Conservation (phyloP, 2,888 invertebrate genomes). For the Erpobdella octoculata region DNA sequence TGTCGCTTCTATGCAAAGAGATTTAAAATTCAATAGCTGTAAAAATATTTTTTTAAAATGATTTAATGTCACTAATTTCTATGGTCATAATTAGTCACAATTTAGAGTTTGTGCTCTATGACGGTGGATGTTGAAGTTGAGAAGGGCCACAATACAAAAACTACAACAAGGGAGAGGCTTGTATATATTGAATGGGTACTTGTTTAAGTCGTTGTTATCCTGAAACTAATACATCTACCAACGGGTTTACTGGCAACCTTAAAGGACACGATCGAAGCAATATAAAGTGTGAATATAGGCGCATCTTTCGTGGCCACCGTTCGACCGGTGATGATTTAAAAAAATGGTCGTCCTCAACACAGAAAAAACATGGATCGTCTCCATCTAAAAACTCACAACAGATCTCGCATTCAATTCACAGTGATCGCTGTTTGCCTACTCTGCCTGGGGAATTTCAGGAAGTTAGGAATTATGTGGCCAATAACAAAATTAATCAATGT, state of each 20-base stretch:
- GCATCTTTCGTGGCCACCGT: conserved; percentile 2
- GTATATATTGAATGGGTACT: conserved; percentile 21
- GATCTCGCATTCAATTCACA: background rate
- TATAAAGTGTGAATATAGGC: conserved; percentile 4
- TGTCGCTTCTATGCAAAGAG: too few relatives aligned
- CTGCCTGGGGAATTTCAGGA: background rate
- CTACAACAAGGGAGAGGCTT: too few relatives aligned
- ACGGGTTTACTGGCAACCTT: background rate
- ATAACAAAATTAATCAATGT: too few relatives aligned
- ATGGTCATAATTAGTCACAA: too few relatives aligned
- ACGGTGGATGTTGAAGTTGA: too few relatives aligned
- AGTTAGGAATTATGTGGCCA: too few relatives aligned
- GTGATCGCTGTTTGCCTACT: conserved; percentile 5
- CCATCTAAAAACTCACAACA: background rate
- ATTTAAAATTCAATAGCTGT: too few relatives aligned
- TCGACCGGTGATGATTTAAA: background rate
- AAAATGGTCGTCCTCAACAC: background rate
- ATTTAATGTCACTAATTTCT: too few relatives aligned
- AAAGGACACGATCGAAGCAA: conserved; percentile 3
- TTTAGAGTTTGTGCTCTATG: too few relatives aligned
- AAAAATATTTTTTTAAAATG: too few relatives aligned
- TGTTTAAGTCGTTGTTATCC: conserved; percentile 17
- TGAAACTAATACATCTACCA: conserved; percentile 11
- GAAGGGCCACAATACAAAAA: too few relatives aligned
- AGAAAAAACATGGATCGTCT: background rate